Percentiles rank a stretch among this genome's conserved stretches.
phyloP scores from a whole-genome alignment of 2,797 vertebrate genomes.

The Pogoniulus pusillus region DNA sequence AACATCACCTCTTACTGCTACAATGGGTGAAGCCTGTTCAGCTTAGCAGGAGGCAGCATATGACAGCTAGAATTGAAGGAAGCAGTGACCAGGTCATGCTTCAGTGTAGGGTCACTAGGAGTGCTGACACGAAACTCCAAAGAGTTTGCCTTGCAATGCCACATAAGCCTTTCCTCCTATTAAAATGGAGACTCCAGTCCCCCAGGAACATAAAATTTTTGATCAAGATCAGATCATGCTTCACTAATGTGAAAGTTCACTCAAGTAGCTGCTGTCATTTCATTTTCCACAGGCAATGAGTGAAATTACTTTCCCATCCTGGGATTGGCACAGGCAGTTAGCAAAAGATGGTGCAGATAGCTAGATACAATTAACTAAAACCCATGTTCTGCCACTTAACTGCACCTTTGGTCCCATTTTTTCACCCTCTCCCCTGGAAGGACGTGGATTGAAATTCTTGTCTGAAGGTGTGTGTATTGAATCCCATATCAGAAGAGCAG shows the following conservation, averaged over 20 bases:
- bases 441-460: not conserved
- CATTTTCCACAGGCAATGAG: slow-evolving; percentile 50
- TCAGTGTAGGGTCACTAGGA: not conserved
- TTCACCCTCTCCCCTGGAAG: not conserved
- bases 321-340: not conserved
- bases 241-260: slow-evolving; percentile 24
- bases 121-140: not conserved
- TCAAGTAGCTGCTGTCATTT: slow-evolving; percentile 36
- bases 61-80: not conserved
- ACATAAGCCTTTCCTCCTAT: not conserved
- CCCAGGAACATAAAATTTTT: slow-evolving; percentile 14
- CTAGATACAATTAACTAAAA: slow-evolving; percentile 50
- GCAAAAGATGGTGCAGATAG: not conserved
- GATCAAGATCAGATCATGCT: slow-evolving; percentile 46
- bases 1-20: slow-evolving; percentile 24
- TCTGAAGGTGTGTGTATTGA: not conserved
- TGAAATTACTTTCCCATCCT: slow-evolving; percentile 20
- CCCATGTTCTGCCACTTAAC: not conserved
- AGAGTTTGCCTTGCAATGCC: slow-evolving; percentile 8
- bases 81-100: not conserved
- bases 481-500: not conserved
- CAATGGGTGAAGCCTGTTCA: not conserved
- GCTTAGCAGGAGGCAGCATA: not conserved
- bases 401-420: not conserved
- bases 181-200: slow-evolving; percentile 26